A percentile compares a stretch with the other conserved stretches of the same genome.
These are phyloP conservation scores for Cacatua alba DNA, from an alignment of 2,113 vertebrate species.

Conservation along the genomic window DNA sequence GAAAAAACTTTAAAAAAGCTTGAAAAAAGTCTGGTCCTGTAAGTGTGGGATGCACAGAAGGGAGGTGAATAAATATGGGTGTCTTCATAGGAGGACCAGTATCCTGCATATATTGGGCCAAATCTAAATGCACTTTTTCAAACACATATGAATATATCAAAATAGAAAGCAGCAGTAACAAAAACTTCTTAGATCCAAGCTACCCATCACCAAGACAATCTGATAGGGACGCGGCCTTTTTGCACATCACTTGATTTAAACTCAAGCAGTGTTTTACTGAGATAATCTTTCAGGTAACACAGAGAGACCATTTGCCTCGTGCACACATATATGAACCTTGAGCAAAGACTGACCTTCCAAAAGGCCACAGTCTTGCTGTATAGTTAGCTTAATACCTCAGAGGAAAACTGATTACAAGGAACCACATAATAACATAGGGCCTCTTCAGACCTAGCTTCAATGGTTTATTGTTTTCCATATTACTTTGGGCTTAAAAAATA, in stretches of 20 bases:
- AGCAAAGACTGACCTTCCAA: background rate
- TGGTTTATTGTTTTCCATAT: conserved; percentile 5
- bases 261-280: background rate
- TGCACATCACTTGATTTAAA: background rate
- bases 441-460: background rate
- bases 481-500: background rate
- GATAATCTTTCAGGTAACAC: background rate
- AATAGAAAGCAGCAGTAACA: background rate
- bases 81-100: background rate
- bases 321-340: background rate
- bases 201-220: background rate
- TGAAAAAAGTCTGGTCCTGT: background rate
- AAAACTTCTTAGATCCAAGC: background rate
- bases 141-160: background rate
- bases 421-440: background rate
- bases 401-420: background rate
- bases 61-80: background rate
- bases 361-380: background rate
- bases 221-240: background rate
- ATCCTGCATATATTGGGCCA: background rate
- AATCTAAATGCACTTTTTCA: background rate
- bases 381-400: background rate
- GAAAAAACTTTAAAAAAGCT: background rate
- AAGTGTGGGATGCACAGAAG: background rate
- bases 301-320: background rate